Percentiles rank a stretch among this genome's conserved stretches.
Evolutionary conservation across 1,140 invertebrate genomes (phyloP).

Genomic region (Panonychus citri): DNA sequence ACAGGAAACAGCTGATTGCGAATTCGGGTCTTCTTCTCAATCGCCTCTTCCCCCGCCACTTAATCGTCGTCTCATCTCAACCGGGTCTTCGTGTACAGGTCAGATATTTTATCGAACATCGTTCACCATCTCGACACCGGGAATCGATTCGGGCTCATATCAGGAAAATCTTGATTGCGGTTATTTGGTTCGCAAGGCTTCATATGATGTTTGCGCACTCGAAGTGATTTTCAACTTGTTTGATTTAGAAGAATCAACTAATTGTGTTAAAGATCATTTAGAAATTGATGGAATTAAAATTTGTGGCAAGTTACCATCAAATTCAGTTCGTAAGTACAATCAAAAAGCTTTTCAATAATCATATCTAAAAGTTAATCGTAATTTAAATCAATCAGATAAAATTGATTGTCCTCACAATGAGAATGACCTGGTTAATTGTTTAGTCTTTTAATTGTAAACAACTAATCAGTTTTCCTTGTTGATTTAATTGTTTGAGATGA

Average conservation of each 20-base stretch:
- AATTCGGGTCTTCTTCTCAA: background rate
- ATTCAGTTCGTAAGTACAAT: slow-evolving; percentile 14
- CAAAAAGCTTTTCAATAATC: background rate
- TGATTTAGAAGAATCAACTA: slow-evolving; percentile 14
- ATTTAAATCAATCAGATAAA: no score
- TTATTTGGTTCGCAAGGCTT: slow-evolving; percentile 13
- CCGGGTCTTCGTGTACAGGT: no score
- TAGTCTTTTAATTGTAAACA: no score
- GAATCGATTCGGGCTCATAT: slow-evolving; percentile 12
- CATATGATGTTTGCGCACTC: slow-evolving; percentile 14
- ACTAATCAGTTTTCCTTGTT: no score
- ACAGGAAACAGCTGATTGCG: slow-evolving; percentile 5
- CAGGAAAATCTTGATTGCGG: slow-evolving; percentile 12
- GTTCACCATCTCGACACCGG: slow-evolving; percentile 13
- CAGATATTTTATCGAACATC: slow-evolving; percentile 2
- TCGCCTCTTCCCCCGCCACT: background rate
- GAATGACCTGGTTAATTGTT: no score
- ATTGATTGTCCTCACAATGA: no score
- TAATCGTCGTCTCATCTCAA: background rate
- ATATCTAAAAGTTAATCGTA: background rate
- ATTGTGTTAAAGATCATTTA: slow-evolving; percentile 15
- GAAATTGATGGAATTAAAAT: slow-evolving; percentile 12
- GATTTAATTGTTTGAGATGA: no score
- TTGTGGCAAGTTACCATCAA: slow-evolving; percentile 15
- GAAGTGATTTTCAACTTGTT: slow-evolving; percentile 16